Conservation (phyloP, 2,888 invertebrate genomes). For the Plebejus argus region DNA sequence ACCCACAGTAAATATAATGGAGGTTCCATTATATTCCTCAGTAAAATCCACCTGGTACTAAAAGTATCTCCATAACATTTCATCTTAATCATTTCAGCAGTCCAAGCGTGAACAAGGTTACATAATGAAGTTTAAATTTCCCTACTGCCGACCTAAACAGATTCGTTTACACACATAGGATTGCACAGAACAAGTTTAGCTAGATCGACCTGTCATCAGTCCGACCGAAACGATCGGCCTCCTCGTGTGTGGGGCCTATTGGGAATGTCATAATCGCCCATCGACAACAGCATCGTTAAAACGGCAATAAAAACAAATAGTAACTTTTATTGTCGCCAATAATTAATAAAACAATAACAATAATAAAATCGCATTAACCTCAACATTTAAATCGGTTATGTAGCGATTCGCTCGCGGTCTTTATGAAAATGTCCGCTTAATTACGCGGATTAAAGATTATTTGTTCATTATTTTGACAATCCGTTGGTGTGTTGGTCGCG, state of each 20-base stretch:
- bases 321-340: not conserved
- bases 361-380: constrained; percentile 14
- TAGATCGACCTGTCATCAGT: not conserved
- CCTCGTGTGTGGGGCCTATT: no score
- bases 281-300: constrained; percentile 11
- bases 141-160: no score
- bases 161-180: not conserved
- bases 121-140: no score
- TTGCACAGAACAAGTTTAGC: not conserved
- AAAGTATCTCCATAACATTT: not conserved
- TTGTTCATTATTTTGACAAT: constrained; percentile 12
- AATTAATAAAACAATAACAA: constrained; percentile 8
- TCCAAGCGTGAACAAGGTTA: not conserved
- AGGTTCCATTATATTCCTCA: no score
- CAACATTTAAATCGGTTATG: constrained; percentile 12
- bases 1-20: no score
- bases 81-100: not conserved
- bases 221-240: not conserved
- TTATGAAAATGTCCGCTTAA: not conserved
- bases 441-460: constrained; percentile 9
- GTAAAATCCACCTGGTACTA: not conserved
- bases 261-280: not conserved
- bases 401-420: not conserved
- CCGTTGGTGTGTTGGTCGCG: not conserved
- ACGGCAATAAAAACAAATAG: not conserved